phyloP scores from a whole-genome alignment of 64 coral and sea anemone species.

The Hydrozoanthus tunicans region DNA sequence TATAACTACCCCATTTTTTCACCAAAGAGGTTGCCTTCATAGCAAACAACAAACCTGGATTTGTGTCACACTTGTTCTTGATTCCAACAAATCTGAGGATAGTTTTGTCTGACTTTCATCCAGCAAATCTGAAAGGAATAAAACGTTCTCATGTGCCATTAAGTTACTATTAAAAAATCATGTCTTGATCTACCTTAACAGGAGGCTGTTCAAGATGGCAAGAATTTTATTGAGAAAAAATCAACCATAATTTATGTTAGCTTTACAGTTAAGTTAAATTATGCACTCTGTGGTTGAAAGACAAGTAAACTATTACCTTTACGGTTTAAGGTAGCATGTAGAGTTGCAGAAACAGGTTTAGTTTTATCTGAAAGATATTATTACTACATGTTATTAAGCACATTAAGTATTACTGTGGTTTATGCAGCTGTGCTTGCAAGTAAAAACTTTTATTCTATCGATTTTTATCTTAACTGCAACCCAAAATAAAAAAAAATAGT shows the following conservation, averaged over 20 bases:
- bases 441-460: not conserved
- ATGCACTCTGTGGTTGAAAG: not conserved
- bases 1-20: too few relatives aligned
- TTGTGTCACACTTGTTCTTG: conserved; percentile 83
- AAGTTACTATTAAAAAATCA: not conserved
- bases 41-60: conserved; percentile 66
- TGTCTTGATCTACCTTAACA: not conserved
- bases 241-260: not conserved
- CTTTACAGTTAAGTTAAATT: not conserved
- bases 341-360: conserved; percentile 57
- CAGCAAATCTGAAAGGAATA: conserved; percentile 72
- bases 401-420: not conserved
- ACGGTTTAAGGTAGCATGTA: conserved; percentile 56
- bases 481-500: not conserved
- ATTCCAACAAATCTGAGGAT: conserved; percentile 92
- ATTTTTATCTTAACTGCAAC: not conserved
- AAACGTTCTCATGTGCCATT: not conserved
- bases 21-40: not conserved
- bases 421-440: not conserved
- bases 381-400: conserved; percentile 13
- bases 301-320: conserved; percentile 52
- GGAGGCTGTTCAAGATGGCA: not conserved
- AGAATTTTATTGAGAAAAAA: not conserved
- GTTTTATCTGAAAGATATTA: conserved; percentile 63
- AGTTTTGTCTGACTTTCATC: conserved; percentile 99